These are phyloP conservation scores for Xiphophorus hellerii DNA, from an alignment of 2,113 vertebrate genomes.

Conservation along the genomic window DNA sequence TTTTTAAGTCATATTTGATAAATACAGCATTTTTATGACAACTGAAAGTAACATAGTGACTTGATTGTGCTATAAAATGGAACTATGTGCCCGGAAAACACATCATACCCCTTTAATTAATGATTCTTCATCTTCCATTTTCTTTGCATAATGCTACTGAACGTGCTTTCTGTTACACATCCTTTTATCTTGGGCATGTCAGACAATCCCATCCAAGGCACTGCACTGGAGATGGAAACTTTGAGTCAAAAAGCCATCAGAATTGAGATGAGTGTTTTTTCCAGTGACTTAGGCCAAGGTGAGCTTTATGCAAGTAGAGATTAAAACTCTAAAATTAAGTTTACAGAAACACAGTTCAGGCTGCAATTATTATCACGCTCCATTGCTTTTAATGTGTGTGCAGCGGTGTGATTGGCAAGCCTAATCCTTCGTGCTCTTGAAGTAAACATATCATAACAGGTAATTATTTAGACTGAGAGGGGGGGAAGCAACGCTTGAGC, in stretches of 20 bases:
- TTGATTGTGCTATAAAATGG: too few species aligned
- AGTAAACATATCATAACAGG: slow-evolving; percentile 12
- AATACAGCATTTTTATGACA: too few species aligned
- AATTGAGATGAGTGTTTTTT: slow-evolving; percentile 28
- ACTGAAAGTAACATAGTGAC: too few species aligned
- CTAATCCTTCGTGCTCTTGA: slow-evolving; percentile 34
- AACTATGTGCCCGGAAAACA: too few species aligned
- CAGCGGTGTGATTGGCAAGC: slow-evolving; percentile 15
- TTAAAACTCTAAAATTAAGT: slow-evolving; percentile 38
- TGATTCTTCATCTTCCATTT: slow-evolving; percentile 7
- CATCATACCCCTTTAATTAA: neutral
- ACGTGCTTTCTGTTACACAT: neutral
- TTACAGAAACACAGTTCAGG: slow-evolving; percentile 15
- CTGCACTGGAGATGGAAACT: slow-evolving; percentile 36
- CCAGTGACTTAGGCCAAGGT: slow-evolving; percentile 18
- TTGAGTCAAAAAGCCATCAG: slow-evolving; percentile 52
- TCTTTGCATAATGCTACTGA: slow-evolving; percentile 16
- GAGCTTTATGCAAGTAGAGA: slow-evolving; percentile 33
- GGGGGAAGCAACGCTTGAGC: slow-evolving; percentile 10
- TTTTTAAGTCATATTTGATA: too few species aligned
- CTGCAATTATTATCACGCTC: slow-evolving; percentile 20
- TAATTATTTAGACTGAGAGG: too few species aligned
- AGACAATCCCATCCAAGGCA: slow-evolving; percentile 26
- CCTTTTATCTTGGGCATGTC: slow-evolving; percentile 36
- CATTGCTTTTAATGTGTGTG: slow-evolving; percentile 2